phyloP scores from a whole-genome alignment of 2,888 invertebrate species.

The Drosophila peninsularis region DNA sequence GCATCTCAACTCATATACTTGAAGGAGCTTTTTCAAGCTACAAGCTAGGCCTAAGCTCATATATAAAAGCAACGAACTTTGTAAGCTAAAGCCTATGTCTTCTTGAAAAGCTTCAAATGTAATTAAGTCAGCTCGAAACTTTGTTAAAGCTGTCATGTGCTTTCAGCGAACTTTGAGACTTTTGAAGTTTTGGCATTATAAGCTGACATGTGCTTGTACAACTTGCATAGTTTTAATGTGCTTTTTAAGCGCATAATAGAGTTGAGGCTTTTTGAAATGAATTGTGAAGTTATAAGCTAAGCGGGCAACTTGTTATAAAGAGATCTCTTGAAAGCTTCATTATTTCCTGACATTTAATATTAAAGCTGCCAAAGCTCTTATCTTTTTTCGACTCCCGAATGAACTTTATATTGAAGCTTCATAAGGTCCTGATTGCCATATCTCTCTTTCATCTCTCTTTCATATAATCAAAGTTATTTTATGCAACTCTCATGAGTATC shows the following conservation, averaged over 20 bases:
- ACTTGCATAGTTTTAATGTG: neutral
- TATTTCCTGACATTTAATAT: neutral
- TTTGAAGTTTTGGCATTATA: neutral
- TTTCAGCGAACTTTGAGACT: neutral
- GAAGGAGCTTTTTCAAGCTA: too few species aligned
- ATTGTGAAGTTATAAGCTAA: neutral
- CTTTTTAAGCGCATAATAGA: neutral
- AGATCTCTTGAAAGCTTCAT: neutral
- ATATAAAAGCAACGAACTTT: neutral
- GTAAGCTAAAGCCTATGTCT: neutral
- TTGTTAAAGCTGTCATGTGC: neutral
- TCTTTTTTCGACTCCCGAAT: too few species aligned
- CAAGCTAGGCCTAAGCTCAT: neutral
- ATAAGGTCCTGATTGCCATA: neutral
- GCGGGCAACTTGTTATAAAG: neutral
- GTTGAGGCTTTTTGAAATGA: neutral
- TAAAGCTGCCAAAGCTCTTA: neutral
- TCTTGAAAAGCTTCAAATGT: neutral
- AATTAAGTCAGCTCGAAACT: neutral
- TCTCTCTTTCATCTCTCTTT: too few species aligned
- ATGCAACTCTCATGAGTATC: neutral
- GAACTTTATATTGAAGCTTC: neutral
- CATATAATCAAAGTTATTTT: neutral
- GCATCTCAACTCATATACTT: neutral
- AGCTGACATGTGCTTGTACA: neutral